Percentiles rank a stretch among this genome's conserved stretches.
Conservation (phyloP, 2,113 vertebrate species). For the Ammodramus savannarum region DNA sequence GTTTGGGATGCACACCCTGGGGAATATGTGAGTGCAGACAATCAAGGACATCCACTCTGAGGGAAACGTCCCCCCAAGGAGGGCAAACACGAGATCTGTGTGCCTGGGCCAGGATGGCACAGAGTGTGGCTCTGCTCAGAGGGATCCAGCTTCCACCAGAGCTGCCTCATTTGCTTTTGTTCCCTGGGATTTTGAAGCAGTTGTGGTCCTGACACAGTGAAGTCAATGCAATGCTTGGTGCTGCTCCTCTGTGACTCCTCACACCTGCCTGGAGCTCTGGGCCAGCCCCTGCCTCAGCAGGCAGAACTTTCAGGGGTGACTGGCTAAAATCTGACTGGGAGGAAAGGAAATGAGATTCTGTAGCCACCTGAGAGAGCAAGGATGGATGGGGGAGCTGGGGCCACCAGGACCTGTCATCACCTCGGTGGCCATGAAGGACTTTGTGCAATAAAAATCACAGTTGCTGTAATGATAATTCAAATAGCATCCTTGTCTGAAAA, state of each 20-base stretch:
- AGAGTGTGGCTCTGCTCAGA: neutral
- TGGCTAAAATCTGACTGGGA: neutral
- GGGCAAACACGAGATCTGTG: fast-evolving
- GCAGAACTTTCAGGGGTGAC: neutral
- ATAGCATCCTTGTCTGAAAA: neutral
- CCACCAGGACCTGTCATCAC: neutral
- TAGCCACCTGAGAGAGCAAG: neutral
- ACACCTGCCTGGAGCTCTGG: neutral
- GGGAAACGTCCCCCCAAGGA: fast-evolving
- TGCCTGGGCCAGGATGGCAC: neutral
- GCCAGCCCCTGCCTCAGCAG: fast-evolving
- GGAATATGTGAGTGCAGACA: fast-evolving
- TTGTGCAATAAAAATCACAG: neutral
- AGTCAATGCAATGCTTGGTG: neutral
- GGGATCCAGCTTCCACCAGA: neutral
- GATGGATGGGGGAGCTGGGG: neutral
- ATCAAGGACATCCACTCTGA: neutral
- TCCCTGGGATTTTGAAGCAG: neutral
- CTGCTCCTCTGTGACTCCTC: neutral
- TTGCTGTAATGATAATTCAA: neutral
- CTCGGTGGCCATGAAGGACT: fast-evolving
- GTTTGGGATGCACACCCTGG: neutral
- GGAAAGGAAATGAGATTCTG: neutral
- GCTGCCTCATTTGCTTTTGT: neutral
- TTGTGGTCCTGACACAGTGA: neutral